Evolutionary conservation across 1,140 invertebrate species (phyloP), one percentile per base, ranked within the genome.

Genomic region (Drosophila fuyamai): DNA sequence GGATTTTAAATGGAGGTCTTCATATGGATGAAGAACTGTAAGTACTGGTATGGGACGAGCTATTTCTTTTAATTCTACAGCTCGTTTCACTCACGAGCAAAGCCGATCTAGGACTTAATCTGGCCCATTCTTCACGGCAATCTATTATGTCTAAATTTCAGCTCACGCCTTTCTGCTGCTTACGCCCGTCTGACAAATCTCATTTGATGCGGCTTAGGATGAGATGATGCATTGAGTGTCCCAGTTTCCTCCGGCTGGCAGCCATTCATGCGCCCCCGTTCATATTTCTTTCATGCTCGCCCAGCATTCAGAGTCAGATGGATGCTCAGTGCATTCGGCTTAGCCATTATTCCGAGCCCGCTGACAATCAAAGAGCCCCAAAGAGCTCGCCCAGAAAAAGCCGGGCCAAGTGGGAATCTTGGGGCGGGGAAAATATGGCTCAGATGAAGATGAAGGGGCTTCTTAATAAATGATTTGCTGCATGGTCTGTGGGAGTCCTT

Each of bases 121-220:
- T 51, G 43, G 29, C 18, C 66, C 68, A 72, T 72, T 72, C 68
- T 72, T 58, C 32, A 72, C 44, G 53, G 67, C 65, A 68, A 71
- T 71, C 66, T 71, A 70, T 71, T 71, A 50, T 71, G 51, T 56
- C 68, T 58, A 56, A 55, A 40, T 54, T 48, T 18, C 46, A 54
- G 65, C 65, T 68, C 61, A 68, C 65, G 65, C 67, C 67, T 57
- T 71, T 58, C 65, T 70, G 12, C 53, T 56, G 41, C 50, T 47
- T 40, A 23, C 14, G 46, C 27, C 44, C 29, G 12, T 43, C 68
- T 58, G 68, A 71, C 68, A 72, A 72, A 72, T 72, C 68, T 72
- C 68, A 66, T 72, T 72, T 72, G 68, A 72, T 72, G 68, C 68
- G 68, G 68, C 68, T 72, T 72, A 72, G 67, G 66, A 72, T 72